Base-by-base conservation (phyloP, 2,797 vertebrate genomes). In the Monodelphis domestica region DNA sequence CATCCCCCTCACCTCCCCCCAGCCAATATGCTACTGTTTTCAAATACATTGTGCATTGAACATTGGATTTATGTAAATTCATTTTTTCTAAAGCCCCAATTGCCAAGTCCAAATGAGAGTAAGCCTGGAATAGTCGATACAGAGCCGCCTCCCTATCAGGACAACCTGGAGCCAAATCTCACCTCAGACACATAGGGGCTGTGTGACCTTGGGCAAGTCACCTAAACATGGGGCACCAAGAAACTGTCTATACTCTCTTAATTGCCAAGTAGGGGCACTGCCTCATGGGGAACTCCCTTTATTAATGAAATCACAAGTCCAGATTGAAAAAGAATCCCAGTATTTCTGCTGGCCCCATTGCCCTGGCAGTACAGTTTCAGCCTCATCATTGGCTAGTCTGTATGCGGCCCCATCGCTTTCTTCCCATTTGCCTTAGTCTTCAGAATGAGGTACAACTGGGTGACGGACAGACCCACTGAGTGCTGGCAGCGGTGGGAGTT, bases 1-100 rank as follows among this genome's bases (percentile, higher is more conserved):
- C 70, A 84, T 84, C 38, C 70, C 70, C 38, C 70, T 26, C 70
- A n/a, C 30, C 38, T 38, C 63, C 38, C 70, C 21, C 63, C n/a
- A 84, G 70, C 70, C 70, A 84, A 84, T 84, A 84, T 84, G 70
- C 70, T 84, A 50, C 70, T 84, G 70, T 84, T 84, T 84, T 84
- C 9, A 6, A 84, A 84, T 84, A 84, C 70, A 84, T 84, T 84
- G 38, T 50, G 38, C 70, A 12, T 38, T 84, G 45, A 84, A 84
- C 14, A 1, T 84, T 26, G 38, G 38, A 26, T 84, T 84, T 84
- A 84, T 84, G 70, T 45, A 50, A 84, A 50, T 84, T 4, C 26
- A 84, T 1, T 26, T 84, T n/a, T 84, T 84, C 70, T 84, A 84
- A 84, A 84, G 21, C 70, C 24, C 38, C 9, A 21, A 84, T 50